Evolutionary conservation across 2,888 invertebrate species (phyloP), one percentile per base, ranked within the genome.

Genomic region (Eupithecia tripunctaria): DNA sequence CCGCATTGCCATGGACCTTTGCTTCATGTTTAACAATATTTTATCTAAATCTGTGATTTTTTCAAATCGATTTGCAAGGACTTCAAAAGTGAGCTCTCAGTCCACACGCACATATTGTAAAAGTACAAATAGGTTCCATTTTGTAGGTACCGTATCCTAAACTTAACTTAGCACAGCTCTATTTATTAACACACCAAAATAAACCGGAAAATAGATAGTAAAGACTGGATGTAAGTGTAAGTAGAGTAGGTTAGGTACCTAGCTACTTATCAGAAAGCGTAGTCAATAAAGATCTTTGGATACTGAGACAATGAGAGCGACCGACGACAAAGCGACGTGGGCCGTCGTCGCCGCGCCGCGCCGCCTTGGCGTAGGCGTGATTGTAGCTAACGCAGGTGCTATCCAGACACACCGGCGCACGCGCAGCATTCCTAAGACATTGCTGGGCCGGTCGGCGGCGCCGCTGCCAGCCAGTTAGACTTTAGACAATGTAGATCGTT

Each of bases 321-420:
- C 18, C 15, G 29, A 60, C 60, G 29, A 60, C 29, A 29, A 60
- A 60, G 15, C 29, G 29, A 60, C 18, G 60, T 60, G 60, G 32
- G 60, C 60, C 8, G 18, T 18, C 18, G 60, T 8, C 29, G 32
- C 43, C 6, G 6, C 43, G 43, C 43, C 43, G 18, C 18, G 41
- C 12, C 12, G 12, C 38, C 12, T 14, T 5, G 27, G 14, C 60
- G 63, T 63, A 15, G 63, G 51, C 64, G 64, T 68, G 70, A 64
- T 70, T 56, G 38, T 29, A 59, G 43, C 66, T 5, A 87, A 93
- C 94, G 95, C 95, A 95, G 95, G 95, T 96, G 96, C 95, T 95
- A 91, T 91, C 86, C 93, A 96, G 96, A 96, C 96, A 95, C 87
- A 91, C 86, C 94, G 96, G 95, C 95, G 96, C 95, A 95, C 93